These are phyloP conservation scores for Himalopsyche japonica DNA, from an alignment of 2,888 invertebrate species.

Conservation along the genomic window DNA sequence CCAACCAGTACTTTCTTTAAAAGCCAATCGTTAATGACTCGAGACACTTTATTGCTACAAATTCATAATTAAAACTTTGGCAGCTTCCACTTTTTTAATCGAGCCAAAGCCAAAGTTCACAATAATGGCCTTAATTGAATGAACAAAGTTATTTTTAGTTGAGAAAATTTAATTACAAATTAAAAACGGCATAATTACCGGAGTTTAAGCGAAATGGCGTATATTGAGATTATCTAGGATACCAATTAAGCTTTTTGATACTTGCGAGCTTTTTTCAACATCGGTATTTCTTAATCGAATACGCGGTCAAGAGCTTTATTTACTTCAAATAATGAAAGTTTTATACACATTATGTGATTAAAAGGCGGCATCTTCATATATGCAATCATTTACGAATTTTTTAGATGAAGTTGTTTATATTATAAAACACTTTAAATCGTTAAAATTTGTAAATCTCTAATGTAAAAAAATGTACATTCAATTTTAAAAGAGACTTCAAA, in stretches of 20 bases:
- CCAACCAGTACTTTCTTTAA: neutral
- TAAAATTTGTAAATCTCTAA: too few relatives aligned
- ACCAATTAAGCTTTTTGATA: neutral
- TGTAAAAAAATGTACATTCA: too few relatives aligned
- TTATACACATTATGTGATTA: too few relatives aligned
- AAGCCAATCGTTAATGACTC: slow-evolving; percentile 10
- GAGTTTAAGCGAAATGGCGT: neutral
- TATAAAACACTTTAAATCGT: too few relatives aligned
- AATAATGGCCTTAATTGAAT: neutral
- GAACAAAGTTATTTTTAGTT: neutral
- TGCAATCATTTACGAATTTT: too few relatives aligned
- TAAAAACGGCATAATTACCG: neutral
- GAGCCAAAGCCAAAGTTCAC: neutral
- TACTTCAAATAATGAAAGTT: too few relatives aligned
- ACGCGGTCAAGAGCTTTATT: neutral
- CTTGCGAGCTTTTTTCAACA: neutral
- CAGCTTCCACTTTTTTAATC: neutral
- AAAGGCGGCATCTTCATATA: too few relatives aligned
- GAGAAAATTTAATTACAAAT: neutral
- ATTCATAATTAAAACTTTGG: slow-evolving; percentile 9
- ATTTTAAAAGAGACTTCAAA: too few relatives aligned
- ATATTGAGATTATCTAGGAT: neutral
- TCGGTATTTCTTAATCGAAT: neutral
- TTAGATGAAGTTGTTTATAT: too few relatives aligned
- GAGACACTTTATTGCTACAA: neutral